Evolutionary conservation across 2,888 invertebrate genomes (phyloP), one percentile per base, ranked within the genome.

Genomic region (Eumacrocentrus americanus): DNA sequence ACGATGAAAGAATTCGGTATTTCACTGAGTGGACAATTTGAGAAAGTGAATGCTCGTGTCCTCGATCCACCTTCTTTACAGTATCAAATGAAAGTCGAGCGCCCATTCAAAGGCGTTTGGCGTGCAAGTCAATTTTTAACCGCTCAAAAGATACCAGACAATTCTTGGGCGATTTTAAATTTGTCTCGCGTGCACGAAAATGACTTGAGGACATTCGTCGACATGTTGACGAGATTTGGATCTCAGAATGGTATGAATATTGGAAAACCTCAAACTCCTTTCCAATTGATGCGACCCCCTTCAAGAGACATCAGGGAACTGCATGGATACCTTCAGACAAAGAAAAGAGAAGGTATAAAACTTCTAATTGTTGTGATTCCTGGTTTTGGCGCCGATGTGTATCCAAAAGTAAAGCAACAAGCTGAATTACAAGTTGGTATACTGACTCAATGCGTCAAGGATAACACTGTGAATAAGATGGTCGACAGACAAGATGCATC

Each of bases 1-100:
- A 85, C 85, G 65, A 87, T 95, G 57, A 85, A 85, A 71, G 88
- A 91, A 67, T 98, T 98, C 81, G 94, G 93, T 1, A 83, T 98
- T 60, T 85, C 86, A 3, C 89, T 98, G 29, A 84, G 85, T 1
- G 83, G 86, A 22, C 80, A 87, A 38, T 96, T 98, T 83, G 88
- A 90, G 63, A 84, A 86, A 66, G 88, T 97, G 0, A 81, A 84
- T 0, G 96, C 94, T 0, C 88, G 95, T 62, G 85, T 96, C 2
- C 82, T 99, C 35, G 75, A 83, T 1, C 84, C 98, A 0, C 98
- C 98, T 0, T 77, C 73, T 46, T 79, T 98, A 48, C 83, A 86
- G 54, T 92, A 94, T 72, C 82, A 82, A n/a, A 82, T 84, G 0
- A 35, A 3, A 14, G 18, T 3, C 0, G 73, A 74, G 1, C 46